Evolutionary conservation across 2,888 invertebrate genomes (phyloP), one percentile per base, ranked within the genome.

Genomic region (Cecidostiba fungosa): DNA sequence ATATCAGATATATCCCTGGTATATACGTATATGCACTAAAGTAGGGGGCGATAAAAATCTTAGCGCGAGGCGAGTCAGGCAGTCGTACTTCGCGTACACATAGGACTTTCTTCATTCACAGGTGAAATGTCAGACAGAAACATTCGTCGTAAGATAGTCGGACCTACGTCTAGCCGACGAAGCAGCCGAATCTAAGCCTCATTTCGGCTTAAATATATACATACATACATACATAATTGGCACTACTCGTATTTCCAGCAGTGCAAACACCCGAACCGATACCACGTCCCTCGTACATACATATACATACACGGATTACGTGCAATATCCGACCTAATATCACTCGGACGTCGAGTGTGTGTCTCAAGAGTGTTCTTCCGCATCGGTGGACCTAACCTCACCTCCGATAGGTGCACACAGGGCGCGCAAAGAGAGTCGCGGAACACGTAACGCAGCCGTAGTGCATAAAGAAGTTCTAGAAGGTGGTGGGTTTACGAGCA

Each of bases 41-140:
- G n/a, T 6, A n/a, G 23, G n/a, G 54, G 39, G n/a, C 29, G 26
- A 84, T 70, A 72, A 85, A 85, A 85, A 77, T 81, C 50, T 85
- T 69, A 29, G 62, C 47, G 59, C 72, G 72, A 81, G 23, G 47
- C 66, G 26, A n/a, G n/a, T 6, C 19, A n/a, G n/a, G 54, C 54
- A 59, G 54, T 59, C 54, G 54, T 59, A 59, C 54, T 6, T 59
- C 54, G 54, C 69, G n/a, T 66, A 50, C 19, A 19, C 19, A 50
- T 32, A 73, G n/a, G n/a, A n/a, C 50, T 79, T 74, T 69, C 73
- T 26, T 16, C 69, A 72, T 70, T 77, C 81, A 36, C 74, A 82
- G 82, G 78, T 82, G 82, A 85, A 82, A 82, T 78, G 82, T 74
- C 77, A 77, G 32, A 73, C 19, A 47, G 70, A 79, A 78, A 85